Evolutionary conservation across 1,140 invertebrate species (phyloP).

Genomic region (Diplogasteroides magnus): DNA sequence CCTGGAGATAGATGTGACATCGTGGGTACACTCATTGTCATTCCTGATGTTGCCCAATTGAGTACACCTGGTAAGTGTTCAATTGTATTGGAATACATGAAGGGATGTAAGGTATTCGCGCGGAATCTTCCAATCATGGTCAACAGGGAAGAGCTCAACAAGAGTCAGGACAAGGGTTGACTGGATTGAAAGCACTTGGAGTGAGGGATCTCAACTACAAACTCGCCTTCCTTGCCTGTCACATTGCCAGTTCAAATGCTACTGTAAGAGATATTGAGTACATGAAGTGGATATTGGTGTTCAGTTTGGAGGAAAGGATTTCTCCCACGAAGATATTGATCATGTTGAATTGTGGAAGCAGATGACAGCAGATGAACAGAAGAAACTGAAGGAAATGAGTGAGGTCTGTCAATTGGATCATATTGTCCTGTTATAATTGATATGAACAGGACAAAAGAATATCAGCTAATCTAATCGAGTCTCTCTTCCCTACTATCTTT

Average conservation of each 20-base stretch:
- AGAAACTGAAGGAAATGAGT: conserved; percentile 93
- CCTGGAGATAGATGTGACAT: conserved; percentile 87
- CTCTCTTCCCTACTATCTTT: conserved; percentile 92
- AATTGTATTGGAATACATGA: background rate
- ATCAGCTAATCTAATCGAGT: conserved; percentile 82
- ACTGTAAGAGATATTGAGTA: conserved; percentile 23
- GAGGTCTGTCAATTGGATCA: conserved; percentile 62
- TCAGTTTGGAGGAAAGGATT: conserved; percentile 61
- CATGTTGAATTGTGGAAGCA: conserved; percentile 85
- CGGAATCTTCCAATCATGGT: background rate
- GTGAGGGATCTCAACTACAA: conserved; percentile 91
- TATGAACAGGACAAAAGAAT: conserved; percentile 65
- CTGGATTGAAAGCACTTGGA: conserved; percentile 84
- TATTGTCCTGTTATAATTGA: background rate
- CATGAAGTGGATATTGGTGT: conserved; percentile 17
- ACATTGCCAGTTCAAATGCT: conserved; percentile 73
- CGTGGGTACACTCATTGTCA: conserved; percentile 88
- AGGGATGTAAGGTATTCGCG: background rate
- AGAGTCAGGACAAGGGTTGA: conserved; percentile 74
- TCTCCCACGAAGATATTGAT: conserved; percentile 71
- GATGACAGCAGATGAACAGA: conserved; percentile 90
- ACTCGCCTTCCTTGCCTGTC: conserved; percentile 88
- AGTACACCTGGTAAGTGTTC: conserved; percentile 67
- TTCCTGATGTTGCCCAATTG: conserved; percentile 85
- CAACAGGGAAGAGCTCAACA: background rate